Evolutionary conservation across 2,888 invertebrate species (phyloP), one percentile per base, ranked within the genome.

Genomic region (Tineola bisselliella): DNA sequence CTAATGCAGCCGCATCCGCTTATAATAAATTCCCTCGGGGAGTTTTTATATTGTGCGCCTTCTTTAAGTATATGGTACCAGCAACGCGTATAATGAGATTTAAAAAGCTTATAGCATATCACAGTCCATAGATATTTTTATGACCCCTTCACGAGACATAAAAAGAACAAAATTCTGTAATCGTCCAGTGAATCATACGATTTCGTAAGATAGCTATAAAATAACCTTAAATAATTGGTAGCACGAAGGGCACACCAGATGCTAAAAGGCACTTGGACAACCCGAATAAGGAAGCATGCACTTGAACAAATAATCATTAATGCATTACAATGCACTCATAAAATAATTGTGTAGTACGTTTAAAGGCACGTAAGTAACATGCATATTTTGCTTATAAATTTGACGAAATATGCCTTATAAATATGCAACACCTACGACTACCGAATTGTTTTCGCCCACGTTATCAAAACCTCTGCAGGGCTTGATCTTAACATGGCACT

Each of bases 1-100:
- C 74, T 79, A 73, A 75, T 70, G 70, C 68, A 72, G 74, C 72
- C 70, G 72, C 73, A 79, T 81, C 81, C 80, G 81, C 73, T 67
- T 76, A 65, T 67, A 63, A 61, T 66, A 65, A 67, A 70, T 75
- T 75, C 75, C 75, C 75, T 77, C 68, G 69, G 74, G 70, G 71
- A 70, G 73, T 74, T 69, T 72, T 75, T 76, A 33, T 58, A 58
- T 58, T 58, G 33, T n/a, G n/a, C n/a, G n/a, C n/a, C n/a, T n/a
- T n/a, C n/a, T n/a, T n/a, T 58, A 25, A 33, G 8, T 18, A n/a
- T 48, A 48, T 10, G 15, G 15, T 48, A 48, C 15, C 1, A 38
- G n/a, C 38, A 38, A 38, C 10, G 38, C 38, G 38, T 38, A 38
- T 38, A 38, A 38, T 38, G 38, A 38, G 10, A 38, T 38, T 38